Conservation (phyloP, 2,888 invertebrate genomes). For the Polylopha cassiicola region DNA sequence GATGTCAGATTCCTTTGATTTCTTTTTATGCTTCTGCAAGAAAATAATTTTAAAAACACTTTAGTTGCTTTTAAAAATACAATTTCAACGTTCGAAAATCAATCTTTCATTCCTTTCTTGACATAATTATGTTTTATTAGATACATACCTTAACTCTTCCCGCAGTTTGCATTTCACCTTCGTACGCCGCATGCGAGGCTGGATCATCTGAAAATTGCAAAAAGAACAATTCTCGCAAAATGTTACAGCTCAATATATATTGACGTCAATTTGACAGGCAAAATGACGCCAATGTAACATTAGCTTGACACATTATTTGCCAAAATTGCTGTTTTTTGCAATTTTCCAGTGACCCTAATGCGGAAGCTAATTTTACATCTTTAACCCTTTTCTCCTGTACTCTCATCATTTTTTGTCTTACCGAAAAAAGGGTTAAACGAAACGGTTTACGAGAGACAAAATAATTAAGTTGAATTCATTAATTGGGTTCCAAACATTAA, state of each 20-base stretch:
- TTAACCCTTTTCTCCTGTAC: too few species aligned
- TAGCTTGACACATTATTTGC: constrained; percentile 21
- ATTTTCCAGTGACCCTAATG: constrained; percentile 16
- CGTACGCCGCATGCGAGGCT: neutral
- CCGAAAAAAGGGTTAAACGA: neutral
- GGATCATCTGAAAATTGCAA: constrained; percentile 19
- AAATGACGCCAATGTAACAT: constrained; percentile 22
- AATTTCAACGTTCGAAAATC: too few species aligned
- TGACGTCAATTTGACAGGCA: constrained; percentile 18
- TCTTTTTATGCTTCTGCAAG: constrained; percentile 13
- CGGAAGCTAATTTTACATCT: constrained; percentile 22
- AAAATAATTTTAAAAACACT: constrained; percentile 2
- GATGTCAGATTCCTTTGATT: constrained; percentile 10
- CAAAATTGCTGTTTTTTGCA: constrained; percentile 19
- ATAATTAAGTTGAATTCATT: too few species aligned
- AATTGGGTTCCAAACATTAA: too few species aligned
- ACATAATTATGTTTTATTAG: too few species aligned
- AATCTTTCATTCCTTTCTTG: too few species aligned
- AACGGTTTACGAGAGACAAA: too few species aligned
- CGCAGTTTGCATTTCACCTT: neutral
- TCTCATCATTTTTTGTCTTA: too few species aligned
- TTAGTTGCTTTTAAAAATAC: too few species aligned
- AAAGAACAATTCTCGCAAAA: constrained; percentile 17
- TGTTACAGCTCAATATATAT: constrained; percentile 13
- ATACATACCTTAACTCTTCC: constrained; percentile 8